Base-by-base conservation (phyloP, 1,140 invertebrate genomes). In the Asobara japonica region DNA sequence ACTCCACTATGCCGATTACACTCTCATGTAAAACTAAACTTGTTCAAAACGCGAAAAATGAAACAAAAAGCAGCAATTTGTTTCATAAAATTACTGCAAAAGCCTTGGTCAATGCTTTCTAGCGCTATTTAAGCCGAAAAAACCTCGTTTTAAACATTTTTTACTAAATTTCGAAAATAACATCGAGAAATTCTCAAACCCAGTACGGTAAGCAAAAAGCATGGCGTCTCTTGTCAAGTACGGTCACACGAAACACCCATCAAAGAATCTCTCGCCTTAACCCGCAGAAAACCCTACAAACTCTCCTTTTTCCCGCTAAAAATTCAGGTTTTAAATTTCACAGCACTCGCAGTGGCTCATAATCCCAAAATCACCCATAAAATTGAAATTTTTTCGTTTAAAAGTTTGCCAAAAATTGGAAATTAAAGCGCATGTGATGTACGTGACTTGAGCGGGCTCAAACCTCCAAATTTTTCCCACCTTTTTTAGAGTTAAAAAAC, bases 201-300 rank as follows among this genome's bases (percentile, higher is more conserved):
- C 31, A 69, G 38, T 68, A 74, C 78, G 73, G 70, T 61, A 33
- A 18, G 62, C 65, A 64, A 76, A 75, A 74, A 73, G 67, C 65
- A 83, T 81, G 85, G 83, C 80, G 69, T 74, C 75, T 60, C 76
- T 78, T 65, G 72, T 78, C 78, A 81, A 77, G 78, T 86, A 87
- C 80, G 82, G 83, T 82, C 69, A 51, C 38, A 20, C 61, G 83
- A 69, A 68, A 16, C 5, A 5, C 11, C 5, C 11, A 66, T 18
- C 16, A 61, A 27, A 67, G 76, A 83, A 79, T 83, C 68, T 86
- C 38, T 85, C 74, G 77, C 8, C 70, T 83, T 86, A 86, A 78
- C 76, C 38, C 6, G 5, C 8, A 0, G 38, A 78, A 84, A 84
- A 84, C 29, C 45, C 69, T 85, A 76, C 51, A 38, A 61, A 4